These are phyloP conservation scores for Trachelipus rathkii DNA, from an alignment of 1,140 invertebrate genomes.

Conservation along the genomic window DNA sequence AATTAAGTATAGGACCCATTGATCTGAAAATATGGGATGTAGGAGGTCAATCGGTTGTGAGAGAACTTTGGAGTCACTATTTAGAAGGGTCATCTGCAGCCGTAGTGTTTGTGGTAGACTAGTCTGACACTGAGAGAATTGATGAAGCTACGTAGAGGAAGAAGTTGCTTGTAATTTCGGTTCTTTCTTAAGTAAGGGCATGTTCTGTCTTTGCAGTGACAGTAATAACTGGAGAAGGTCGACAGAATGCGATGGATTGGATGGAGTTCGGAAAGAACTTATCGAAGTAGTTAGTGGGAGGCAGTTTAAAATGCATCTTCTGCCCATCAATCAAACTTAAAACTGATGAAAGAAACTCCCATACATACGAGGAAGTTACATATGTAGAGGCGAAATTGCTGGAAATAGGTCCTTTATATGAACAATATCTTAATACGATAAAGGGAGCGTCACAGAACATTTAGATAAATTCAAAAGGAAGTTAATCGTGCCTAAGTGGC, in stretches of 20 bases:
- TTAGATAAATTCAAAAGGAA: too few species aligned
- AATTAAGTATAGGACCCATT: constrained; percentile 50
- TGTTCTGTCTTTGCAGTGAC: not conserved
- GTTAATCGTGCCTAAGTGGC: not conserved
- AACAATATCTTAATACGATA: too few species aligned
- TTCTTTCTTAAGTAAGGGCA: not conserved
- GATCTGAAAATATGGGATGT: constrained; percentile 56
- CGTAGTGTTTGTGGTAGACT: constrained; percentile 48
- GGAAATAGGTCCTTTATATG: too few species aligned
- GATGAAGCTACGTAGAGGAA: constrained; percentile 45
- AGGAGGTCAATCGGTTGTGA: constrained; percentile 50
- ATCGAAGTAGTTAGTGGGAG: not conserved
- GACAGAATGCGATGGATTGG: not conserved
- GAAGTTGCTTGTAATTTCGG: constrained; percentile 42
- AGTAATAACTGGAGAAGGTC: not conserved
- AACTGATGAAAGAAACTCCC: too few species aligned
- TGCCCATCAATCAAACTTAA: too few species aligned
- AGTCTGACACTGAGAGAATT: constrained; percentile 42
- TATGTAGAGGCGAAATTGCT: too few species aligned
- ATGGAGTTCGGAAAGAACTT: not conserved
- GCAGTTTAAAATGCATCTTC: not conserved
- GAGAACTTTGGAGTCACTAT: constrained; percentile 60
- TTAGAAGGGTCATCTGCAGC: constrained; percentile 51
- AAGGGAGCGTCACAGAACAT: too few species aligned
- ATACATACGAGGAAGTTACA: too few species aligned